Evolutionary conservation across 2,797 vertebrate species (phyloP).

Genomic region (Amblyopsis hoosieri): DNA sequence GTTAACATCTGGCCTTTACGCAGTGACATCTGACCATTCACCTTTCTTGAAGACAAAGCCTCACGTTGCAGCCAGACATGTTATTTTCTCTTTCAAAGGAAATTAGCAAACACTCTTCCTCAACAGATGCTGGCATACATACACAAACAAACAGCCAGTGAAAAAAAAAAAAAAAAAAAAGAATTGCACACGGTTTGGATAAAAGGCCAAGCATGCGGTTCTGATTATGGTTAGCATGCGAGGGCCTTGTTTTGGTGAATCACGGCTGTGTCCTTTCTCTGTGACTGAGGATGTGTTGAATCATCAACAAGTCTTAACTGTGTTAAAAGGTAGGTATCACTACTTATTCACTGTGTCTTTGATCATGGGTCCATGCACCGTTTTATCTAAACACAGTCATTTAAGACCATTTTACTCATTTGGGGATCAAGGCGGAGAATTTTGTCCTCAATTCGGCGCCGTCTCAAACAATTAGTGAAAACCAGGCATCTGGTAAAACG

Average conservation of each 20-base stretch:
- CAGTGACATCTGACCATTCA: constrained; percentile 23
- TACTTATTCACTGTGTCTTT: constrained; percentile 41
- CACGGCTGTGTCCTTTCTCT: constrained; percentile 44
- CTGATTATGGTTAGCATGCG: constrained; percentile 73
- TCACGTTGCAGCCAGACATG: constrained; percentile 26
- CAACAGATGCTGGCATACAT: constrained; percentile 61
- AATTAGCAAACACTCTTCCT: constrained; percentile 47
- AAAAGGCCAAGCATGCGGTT: constrained; percentile 63
- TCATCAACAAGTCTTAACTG: constrained; percentile 55
- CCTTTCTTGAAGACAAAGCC: constrained; percentile 32
- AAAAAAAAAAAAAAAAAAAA: constrained; percentile 64
- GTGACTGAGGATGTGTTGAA: constrained; percentile 45
- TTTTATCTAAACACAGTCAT: constrained; percentile 52
- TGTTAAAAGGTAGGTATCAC: constrained; percentile 41
- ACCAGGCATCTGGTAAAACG: constrained; percentile 15
- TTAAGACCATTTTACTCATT: constrained; percentile 19
- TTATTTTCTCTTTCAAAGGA: constrained; percentile 42
- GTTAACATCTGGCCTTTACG: constrained; percentile 37
- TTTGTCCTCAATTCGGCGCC: not conserved
- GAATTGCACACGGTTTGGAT: constrained; percentile 59
- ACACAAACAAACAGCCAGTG: constrained; percentile 62
- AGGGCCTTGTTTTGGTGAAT: constrained; percentile 67
- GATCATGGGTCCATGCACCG: constrained; percentile 42
- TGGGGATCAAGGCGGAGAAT: constrained; percentile 23
- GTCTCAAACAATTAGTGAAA: constrained; percentile 15